A percentile compares a stretch with the other conserved stretches of the same genome.
Conservation (phyloP, 2,888 invertebrate genomes). For the Metacarcinus magister region DNA sequence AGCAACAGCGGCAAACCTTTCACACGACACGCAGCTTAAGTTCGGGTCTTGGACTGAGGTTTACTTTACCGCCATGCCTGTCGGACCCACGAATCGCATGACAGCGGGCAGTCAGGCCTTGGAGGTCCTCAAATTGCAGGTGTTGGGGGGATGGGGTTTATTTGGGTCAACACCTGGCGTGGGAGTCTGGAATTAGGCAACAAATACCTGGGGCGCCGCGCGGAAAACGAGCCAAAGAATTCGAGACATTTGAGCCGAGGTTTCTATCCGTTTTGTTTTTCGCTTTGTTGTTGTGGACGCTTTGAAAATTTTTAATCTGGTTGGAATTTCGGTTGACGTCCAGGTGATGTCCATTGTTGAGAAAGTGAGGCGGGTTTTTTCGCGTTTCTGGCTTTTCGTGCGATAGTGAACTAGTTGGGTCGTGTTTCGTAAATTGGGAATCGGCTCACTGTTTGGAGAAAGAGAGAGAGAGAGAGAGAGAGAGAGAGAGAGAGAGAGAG, state of each 20-base stretch:
- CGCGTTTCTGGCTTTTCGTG: not conserved
- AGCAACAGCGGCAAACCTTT: slow-evolving; percentile 5
- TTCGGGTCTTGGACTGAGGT: not conserved
- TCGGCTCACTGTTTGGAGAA: not conserved
- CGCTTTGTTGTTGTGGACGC: slow-evolving; percentile 8
- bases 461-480: slow-evolving; percentile 14
- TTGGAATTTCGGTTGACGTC: slow-evolving; percentile 26
- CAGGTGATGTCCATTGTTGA: slow-evolving; percentile 32
- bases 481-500: not conserved
- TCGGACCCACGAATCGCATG: slow-evolving; percentile 19
- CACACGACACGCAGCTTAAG: not conserved
- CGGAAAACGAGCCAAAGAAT: slow-evolving; percentile 32
- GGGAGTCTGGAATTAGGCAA: slow-evolving; percentile 46
- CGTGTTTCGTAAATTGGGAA: slow-evolving; percentile 18
- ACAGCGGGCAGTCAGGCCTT: slow-evolving; percentile 8
- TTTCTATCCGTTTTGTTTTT: slow-evolving; percentile 18
- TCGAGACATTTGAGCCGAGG: slow-evolving; percentile 34
- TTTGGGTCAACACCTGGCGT: slow-evolving; percentile 53
- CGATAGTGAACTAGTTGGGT: not conserved
- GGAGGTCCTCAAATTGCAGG: slow-evolving; percentile 49
- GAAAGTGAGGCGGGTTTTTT: not conserved
- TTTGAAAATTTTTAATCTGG: slow-evolving; percentile 8
- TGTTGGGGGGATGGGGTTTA: slow-evolving; percentile 17
- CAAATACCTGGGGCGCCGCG: slow-evolving; percentile 6
- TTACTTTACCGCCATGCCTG: not conserved